Conservation (phyloP, 2,113 vertebrate genomes). For the Trochalopteron elliotii region DNA sequence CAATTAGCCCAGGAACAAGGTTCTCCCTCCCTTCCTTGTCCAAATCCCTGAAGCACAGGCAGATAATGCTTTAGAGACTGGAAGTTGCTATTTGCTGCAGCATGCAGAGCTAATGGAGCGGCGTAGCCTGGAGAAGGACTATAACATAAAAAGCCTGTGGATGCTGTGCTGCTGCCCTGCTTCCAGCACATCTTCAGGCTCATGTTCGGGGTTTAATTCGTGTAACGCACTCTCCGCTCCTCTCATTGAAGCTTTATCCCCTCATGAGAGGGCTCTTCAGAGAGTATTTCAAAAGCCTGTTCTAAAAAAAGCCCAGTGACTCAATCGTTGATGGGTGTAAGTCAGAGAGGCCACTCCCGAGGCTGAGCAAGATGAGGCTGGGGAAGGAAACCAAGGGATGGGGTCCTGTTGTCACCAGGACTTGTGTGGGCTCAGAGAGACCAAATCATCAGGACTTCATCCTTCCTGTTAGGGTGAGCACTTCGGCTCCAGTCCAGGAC, state of each 20-base stretch:
- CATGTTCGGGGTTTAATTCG: neutral
- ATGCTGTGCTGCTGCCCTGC: neutral
- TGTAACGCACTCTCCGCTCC: neutral
- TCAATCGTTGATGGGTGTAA: neutral
- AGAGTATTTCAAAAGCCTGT: neutral
- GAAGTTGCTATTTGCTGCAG: conserved; percentile 1
- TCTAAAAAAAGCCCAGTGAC: conserved; percentile 29
- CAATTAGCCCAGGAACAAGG: conserved; percentile 27
- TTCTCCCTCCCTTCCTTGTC: neutral
- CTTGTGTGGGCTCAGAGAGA: accelerated
- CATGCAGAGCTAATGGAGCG: neutral
- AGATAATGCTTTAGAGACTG: neutral
- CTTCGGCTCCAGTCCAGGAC: neutral
- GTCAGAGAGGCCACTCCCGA: neutral
- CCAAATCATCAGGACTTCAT: accelerated
- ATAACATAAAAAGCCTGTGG: neutral
- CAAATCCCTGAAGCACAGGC: neutral
- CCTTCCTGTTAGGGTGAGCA: neutral
- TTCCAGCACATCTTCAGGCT: neutral
- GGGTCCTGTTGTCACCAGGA: accelerated
- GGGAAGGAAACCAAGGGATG: neutral
- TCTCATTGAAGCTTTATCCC: neutral
- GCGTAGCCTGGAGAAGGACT: neutral
- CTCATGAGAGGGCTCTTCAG: conserved; percentile 9
- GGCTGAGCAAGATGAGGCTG: neutral